Conservation (phyloP, 1,140 invertebrate species). For the Zaprionus taronus region DNA sequence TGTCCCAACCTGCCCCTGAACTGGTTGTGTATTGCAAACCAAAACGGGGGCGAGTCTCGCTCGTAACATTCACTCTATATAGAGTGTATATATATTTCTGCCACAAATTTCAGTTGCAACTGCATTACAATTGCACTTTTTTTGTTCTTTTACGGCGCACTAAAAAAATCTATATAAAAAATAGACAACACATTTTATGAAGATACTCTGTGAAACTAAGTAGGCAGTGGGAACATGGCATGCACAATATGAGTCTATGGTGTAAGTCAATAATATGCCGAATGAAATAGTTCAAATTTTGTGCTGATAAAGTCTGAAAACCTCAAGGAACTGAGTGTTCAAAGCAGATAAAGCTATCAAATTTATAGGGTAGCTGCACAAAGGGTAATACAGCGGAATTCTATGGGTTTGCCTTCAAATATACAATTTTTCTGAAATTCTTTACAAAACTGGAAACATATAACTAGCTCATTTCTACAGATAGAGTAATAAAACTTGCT, state of each 20-base stretch:
- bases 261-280: too few species aligned
- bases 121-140: too few species aligned
- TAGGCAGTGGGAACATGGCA: too few species aligned
- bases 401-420: not conserved
- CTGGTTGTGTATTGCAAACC: slow-evolving; percentile 45
- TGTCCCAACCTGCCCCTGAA: slow-evolving; percentile 42
- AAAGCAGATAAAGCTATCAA: not conserved
- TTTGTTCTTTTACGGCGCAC: slow-evolving; percentile 45
- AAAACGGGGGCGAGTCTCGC: slow-evolving; percentile 40
- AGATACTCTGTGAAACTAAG: not conserved
- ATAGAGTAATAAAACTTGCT: not conserved
- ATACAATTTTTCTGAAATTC: not conserved
- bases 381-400: accelerated
- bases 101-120: slow-evolving; percentile 26
- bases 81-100: not conserved
- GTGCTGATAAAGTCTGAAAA: not conserved
- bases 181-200: slow-evolving; percentile 60
- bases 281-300: not conserved
- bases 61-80: slow-evolving; percentile 10
- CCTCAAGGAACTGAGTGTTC: not conserved
- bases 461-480: not conserved
- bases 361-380: not conserved
- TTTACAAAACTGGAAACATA: not conserved
- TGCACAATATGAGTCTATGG: too few species aligned
- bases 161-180: slow-evolving; percentile 71